Evolutionary conservation across 1,140 invertebrate species (phyloP).

Genomic region (Trigoniulus corallinus): DNA sequence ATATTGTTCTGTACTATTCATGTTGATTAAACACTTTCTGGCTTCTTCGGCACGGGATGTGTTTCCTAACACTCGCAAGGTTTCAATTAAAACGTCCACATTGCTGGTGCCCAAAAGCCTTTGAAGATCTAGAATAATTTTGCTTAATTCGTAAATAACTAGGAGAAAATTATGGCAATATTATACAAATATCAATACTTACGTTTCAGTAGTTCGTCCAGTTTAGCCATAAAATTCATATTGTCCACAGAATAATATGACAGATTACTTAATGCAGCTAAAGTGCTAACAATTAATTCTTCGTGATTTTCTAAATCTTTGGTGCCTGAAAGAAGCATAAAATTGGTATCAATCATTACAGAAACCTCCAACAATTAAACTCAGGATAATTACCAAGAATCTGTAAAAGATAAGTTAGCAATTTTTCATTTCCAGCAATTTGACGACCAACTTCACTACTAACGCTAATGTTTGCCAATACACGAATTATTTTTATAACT

Average conservation of each 20-base stretch:
- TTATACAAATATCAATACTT: constrained; percentile 1
- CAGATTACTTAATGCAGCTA: constrained; percentile 47
- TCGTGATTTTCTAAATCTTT: constrained; percentile 38
- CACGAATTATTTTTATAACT: constrained; percentile 36
- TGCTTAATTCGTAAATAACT: background rate
- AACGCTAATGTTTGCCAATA: constrained; percentile 54
- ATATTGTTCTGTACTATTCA: constrained; percentile 10
- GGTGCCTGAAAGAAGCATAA: constrained; percentile 19
- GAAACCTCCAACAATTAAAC: no score
- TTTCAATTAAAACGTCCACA: constrained; percentile 40
- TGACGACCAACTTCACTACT: constrained; percentile 44
- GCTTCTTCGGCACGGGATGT: constrained; percentile 40
- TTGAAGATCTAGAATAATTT: background rate
- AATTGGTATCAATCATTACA: background rate
- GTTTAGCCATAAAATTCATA: constrained; percentile 16
- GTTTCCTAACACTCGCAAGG: constrained; percentile 45
- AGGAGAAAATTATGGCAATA: background rate
- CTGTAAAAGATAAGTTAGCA: constrained; percentile 27
- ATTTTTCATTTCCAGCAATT: constrained; percentile 30
- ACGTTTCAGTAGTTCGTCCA: constrained; percentile 25
- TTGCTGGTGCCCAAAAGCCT: constrained; percentile 28
- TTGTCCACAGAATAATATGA: constrained; percentile 36
- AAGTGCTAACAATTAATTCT: constrained; percentile 41
- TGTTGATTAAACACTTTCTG: constrained; percentile 23
- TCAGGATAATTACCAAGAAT: constrained; percentile 29